Percentiles rank a stretch among this genome's conserved stretches.
phyloP scores from a whole-genome alignment of 2,888 invertebrate genomes.

The Hyposoter didymator region DNA sequence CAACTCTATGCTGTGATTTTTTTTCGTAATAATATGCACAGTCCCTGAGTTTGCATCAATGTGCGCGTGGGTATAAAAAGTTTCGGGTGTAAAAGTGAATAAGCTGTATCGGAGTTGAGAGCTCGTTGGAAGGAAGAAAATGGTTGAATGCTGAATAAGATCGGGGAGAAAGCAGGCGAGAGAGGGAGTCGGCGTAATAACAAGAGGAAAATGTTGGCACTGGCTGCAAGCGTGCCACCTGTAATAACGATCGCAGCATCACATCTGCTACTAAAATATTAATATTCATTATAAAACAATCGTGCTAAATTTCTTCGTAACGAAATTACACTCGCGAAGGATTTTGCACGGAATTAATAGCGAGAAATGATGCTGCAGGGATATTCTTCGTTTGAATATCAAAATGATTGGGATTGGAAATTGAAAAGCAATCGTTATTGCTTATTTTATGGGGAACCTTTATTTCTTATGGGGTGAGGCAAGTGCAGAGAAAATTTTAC shows the following conservation, averaged over 20 bases:
- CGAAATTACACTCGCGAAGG: background rate
- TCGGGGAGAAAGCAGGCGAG: background rate
- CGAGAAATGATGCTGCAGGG: background rate
- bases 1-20: background rate
- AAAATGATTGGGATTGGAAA: background rate
- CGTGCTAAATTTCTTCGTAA: background rate
- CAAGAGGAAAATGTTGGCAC: slow-evolving; percentile 10
- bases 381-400: background rate
- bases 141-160: slow-evolving; percentile 14
- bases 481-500: too few species aligned
- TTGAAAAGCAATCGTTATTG: background rate
- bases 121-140: slow-evolving; percentile 21
- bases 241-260: slow-evolving; percentile 7
- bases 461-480: background rate
- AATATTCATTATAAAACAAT: slow-evolving; percentile 20
- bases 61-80: background rate
- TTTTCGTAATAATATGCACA: slow-evolving; percentile 4
- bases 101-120: background rate
- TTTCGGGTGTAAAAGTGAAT: background rate
- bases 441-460: background rate
- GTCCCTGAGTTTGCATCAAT: background rate
- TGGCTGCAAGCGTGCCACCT: background rate
- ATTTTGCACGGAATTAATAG: background rate
- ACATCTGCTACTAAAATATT: slow-evolving; percentile 13
- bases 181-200: slow-evolving; percentile 7